Evolutionary conservation across 1,140 invertebrate genomes (phyloP).

Genomic region (Leguminivora glycinivorella): DNA sequence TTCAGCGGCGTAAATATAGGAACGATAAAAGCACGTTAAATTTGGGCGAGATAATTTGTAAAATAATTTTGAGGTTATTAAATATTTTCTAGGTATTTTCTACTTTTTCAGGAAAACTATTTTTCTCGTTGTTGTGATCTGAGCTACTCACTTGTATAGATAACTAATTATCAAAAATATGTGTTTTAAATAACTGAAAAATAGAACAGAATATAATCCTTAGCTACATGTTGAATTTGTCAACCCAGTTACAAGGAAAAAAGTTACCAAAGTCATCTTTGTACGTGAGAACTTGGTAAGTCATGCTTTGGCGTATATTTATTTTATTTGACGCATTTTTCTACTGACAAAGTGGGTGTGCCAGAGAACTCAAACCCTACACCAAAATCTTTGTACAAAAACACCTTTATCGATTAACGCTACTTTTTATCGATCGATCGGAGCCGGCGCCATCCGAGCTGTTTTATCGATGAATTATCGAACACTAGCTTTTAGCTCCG

Average conservation of each 20-base stretch:
- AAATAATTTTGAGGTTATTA: not conserved
- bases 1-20: slow-evolving; percentile 38
- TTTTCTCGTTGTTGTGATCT: too few relatives aligned
- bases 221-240: too few relatives aligned
- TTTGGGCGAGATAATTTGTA: not conserved
- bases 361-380: not conserved
- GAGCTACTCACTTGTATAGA: too few relatives aligned
- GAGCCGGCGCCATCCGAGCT: slow-evolving; percentile 72
- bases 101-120: not conserved
- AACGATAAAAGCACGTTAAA: slow-evolving; percentile 5
- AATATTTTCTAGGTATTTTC: not conserved
- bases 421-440: slow-evolving; percentile 50
- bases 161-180: too few relatives aligned
- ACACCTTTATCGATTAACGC: slow-evolving; percentile 73
- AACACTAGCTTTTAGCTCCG: slow-evolving; percentile 49
- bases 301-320: too few relatives aligned
- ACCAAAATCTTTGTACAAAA: slow-evolving; percentile 42
- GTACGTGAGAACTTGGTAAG: too few relatives aligned
- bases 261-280: too few relatives aligned
- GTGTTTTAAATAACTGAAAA: too few relatives aligned
- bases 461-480: slow-evolving; percentile 73
- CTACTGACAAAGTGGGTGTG: too few relatives aligned
- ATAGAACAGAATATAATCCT: too few relatives aligned
- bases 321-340: too few relatives aligned
- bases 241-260: too few relatives aligned